phyloP scores from a whole-genome alignment of 2,797 vertebrate species.

The Crax fasciolata region DNA sequence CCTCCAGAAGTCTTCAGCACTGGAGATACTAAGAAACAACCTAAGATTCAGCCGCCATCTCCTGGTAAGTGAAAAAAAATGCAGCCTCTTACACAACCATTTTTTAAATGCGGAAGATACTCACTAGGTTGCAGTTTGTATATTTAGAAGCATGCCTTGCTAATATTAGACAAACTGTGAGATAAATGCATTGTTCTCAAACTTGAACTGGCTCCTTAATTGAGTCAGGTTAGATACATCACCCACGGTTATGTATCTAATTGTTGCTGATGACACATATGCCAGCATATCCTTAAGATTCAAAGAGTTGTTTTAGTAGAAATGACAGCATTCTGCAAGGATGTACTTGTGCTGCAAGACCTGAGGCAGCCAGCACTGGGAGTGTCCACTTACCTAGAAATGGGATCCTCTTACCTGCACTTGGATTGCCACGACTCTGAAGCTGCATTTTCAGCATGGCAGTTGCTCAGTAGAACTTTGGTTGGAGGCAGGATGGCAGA shows the following conservation, averaged over 20 bases:
- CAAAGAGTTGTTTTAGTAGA: neutral
- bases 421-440: neutral
- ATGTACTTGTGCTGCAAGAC: neutral
- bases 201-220: neutral
- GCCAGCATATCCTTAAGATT: fast-evolving
- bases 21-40: slow-evolving; percentile 92
- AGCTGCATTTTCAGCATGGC: neutral
- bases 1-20: slow-evolving; percentile 91
- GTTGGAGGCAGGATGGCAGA: neutral
- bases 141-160: neutral
- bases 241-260: fast-evolving
- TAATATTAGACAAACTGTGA: neutral
- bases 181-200: neutral
- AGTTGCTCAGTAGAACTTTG: neutral
- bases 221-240: neutral
- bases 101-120: neutral
- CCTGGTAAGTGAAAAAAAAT: slow-evolving; percentile 88
- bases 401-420: neutral
- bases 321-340: fast-evolving
- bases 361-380: neutral
- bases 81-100: slow-evolving; percentile 28
- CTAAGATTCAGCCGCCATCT: slow-evolving; percentile 96
- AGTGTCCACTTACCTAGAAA: neutral
- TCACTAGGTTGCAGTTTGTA: neutral
- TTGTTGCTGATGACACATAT: neutral